Conservation (phyloP, 1,140 invertebrate species). For the Brachionus asplanchnoidis region DNA sequence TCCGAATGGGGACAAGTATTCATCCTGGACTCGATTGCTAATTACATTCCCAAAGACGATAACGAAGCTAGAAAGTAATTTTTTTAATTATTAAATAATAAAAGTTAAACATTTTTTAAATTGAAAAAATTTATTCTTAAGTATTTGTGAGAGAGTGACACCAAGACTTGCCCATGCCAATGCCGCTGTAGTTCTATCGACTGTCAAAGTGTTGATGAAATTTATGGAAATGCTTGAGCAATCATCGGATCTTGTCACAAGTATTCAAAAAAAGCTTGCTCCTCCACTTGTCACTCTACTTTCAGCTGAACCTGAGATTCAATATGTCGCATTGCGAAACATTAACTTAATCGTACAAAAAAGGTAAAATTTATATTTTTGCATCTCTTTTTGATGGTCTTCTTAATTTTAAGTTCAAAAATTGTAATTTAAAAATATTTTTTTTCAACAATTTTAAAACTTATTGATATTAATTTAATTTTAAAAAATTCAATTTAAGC, state of each 20-base stretch:
- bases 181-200: constrained; percentile 96
- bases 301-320: constrained; percentile 94
- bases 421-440: not conserved
- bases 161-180: constrained; percentile 96
- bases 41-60: constrained; percentile 94
- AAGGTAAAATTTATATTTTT: constrained; percentile 52
- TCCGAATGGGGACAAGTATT: constrained; percentile 99
- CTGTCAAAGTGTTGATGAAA: constrained; percentile 95
- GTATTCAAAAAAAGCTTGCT: constrained; percentile 82
- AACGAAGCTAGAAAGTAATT: constrained; percentile 82
- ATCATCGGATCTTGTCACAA: constrained; percentile 83
- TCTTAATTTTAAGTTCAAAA: not conserved
- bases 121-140: not conserved
- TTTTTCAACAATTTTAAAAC: not conserved
- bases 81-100: not conserved
- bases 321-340: constrained; percentile 95
- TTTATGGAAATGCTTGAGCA: constrained; percentile 91
- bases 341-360: constrained; percentile 99
- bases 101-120: not conserved
- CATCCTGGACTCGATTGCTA: constrained; percentile 93
- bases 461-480: constrained; percentile 24
- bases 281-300: constrained; percentile 96
- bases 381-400: not conserved
- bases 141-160: constrained; percentile 94
- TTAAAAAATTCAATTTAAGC: too few relatives aligned